Base-by-base conservation (phyloP, 1,140 invertebrate genomes). In the Drosophila mojavensis region DNA sequence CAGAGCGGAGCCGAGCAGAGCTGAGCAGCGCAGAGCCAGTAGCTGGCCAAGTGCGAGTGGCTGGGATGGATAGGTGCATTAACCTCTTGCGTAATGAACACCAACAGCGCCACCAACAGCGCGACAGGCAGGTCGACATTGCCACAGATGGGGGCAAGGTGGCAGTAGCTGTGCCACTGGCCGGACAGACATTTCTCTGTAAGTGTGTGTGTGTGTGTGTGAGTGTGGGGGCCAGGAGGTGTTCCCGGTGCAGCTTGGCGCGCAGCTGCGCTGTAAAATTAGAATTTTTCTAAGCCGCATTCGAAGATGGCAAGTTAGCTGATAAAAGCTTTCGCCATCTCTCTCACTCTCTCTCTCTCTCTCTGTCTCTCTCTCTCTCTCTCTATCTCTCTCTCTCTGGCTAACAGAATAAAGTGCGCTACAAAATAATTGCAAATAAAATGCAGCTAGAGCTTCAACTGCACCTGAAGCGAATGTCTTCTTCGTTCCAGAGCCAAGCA, bases 361-460 rank as follows among this genome's bases (percentile, higher is more conserved):
- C 47, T 20, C 9, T 50, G 24, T 50, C 24, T 11, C 48, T 28
- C 4, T 11, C 48, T 26, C 15, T 17, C 5, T n/a, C n/a, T 45
- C 43, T 45, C 43, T 45, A 2, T 10, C 78, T 78, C 78, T 81
- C 81, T 86, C 82, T 78, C 70, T 68, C 78, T 83, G 73, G 76
- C 73, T 17, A 53, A 75, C 55, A 67, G 51, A 76, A 76, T 79
- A 76, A 79, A 79, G 60, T 76, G 83, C 84, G 83, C 83, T 89
- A 88, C 83, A 88, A 89, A 88, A 88, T 88, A 89, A 88, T 88
- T 89, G 84, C 83, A 78, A 88, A 88, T 88, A 88, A 88, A 88
- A 88, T 89, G 84, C 83, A 88, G 81, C 55, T 68, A 54, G 77
- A 58, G 77, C 81, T 58, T 64, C 65, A 69, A 53, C 39, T 60